phyloP scores from a whole-genome alignment of 2,888 invertebrate genomes.

The Ferdinandea cuprea region DNA sequence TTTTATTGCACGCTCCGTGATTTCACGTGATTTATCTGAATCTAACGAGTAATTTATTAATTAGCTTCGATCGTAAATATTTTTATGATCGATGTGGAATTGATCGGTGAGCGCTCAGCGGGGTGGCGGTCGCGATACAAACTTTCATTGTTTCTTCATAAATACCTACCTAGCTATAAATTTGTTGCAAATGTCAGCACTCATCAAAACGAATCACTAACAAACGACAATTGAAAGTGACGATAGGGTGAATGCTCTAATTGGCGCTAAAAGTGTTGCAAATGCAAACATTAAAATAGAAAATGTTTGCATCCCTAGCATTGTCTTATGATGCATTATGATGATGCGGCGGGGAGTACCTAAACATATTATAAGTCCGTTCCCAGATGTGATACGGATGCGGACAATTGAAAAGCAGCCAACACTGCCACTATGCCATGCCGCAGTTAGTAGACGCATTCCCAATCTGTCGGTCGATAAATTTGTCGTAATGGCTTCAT shows the following conservation, averaged over 20 bases:
- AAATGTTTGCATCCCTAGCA: background rate
- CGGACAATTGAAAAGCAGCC: slow-evolving; percentile 25
- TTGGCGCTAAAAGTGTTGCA: slow-evolving; percentile 28
- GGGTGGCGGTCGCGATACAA: slow-evolving; percentile 5
- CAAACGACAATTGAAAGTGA: too few species aligned
- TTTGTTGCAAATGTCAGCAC: slow-evolving; percentile 9
- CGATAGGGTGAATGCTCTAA: slow-evolving; percentile 40
- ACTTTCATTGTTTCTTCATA: background rate
- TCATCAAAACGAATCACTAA: background rate
- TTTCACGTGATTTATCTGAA: slow-evolving; percentile 65
- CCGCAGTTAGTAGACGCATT: slow-evolving; percentile 15
- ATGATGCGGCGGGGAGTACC: background rate
- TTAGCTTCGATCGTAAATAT: slow-evolving; percentile 65
- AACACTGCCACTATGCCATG: background rate
- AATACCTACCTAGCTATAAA: too few species aligned
- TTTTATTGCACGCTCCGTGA: slow-evolving; percentile 39
- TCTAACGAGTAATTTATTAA: slow-evolving; percentile 71
- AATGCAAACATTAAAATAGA: slow-evolving; percentile 20
- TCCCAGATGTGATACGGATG: slow-evolving; percentile 29
- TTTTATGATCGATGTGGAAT: slow-evolving; percentile 62
- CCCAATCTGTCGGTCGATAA: slow-evolving; percentile 52
- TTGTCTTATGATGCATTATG: slow-evolving; percentile 45
- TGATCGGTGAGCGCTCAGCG: slow-evolving; percentile 16
- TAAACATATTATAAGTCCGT: slow-evolving; percentile 3
- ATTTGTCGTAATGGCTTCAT: slow-evolving; percentile 53